phyloP scores from a whole-genome alignment of 2,888 invertebrate genomes.

The Nomada ferruginata region DNA sequence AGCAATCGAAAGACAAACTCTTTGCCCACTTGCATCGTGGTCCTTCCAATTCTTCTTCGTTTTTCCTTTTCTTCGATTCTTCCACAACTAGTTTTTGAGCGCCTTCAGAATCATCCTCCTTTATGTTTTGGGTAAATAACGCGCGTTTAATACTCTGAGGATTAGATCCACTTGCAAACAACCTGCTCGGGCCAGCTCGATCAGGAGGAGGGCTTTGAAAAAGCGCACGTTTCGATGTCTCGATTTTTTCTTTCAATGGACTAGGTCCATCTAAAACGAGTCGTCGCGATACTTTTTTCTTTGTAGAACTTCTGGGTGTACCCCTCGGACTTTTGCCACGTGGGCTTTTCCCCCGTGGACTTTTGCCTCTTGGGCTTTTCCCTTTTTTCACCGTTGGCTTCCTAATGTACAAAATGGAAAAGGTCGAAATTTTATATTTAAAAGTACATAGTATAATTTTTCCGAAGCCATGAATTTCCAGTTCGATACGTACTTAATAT shows the following conservation, averaged over 20 bases:
- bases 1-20: slow-evolving; percentile 86
- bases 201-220: slow-evolving; percentile 89
- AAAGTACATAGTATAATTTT: not conserved
- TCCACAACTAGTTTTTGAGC: slow-evolving; percentile 50
- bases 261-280: slow-evolving; percentile 84
- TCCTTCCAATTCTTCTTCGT: slow-evolving; percentile 79
- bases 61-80: slow-evolving; percentile 79
- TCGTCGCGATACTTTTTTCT: slow-evolving; percentile 85
- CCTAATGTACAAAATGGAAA: slow-evolving; percentile 70
- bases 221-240: slow-evolving; percentile 89
- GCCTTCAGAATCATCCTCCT: slow-evolving; percentile 63
- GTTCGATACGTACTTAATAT: slow-evolving; percentile 86
- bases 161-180: slow-evolving; percentile 77
- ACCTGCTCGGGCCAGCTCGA: slow-evolving; percentile 82
- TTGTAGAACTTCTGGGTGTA: slow-evolving; percentile 88
- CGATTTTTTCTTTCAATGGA: slow-evolving; percentile 80
- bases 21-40: slow-evolving; percentile 79
- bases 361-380: slow-evolving; percentile 84
- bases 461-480: not conserved
- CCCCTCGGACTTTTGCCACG: slow-evolving; percentile 85
- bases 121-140: slow-evolving; percentile 87
- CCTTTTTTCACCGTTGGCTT: slow-evolving; percentile 83
- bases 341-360: slow-evolving; percentile 86
- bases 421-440: slow-evolving; percentile 5
- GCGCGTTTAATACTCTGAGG: slow-evolving; percentile 88